Conservation (phyloP, 1,140 invertebrate species). For the Lordiphosa collinella region DNA sequence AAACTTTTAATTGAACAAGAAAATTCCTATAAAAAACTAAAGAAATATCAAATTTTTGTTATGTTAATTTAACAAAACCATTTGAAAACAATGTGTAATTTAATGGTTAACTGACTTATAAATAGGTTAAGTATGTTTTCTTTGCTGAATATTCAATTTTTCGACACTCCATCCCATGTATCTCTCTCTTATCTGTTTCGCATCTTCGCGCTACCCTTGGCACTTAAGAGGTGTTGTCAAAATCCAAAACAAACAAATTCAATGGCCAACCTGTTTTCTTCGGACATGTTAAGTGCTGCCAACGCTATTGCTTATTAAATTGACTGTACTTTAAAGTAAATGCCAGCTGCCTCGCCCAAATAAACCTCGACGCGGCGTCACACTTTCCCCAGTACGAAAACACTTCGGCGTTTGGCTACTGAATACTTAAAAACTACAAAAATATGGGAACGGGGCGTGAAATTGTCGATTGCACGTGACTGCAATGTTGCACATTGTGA, state of each 20-base stretch:
- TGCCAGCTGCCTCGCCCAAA: constrained; percentile 3
- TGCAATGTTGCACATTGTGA: constrained; percentile 2
- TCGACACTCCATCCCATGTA: too few species aligned
- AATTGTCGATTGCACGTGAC: constrained; percentile 9
- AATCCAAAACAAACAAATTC: not conserved
- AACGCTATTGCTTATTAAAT: not conserved
- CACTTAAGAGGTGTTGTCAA: constrained; percentile 1
- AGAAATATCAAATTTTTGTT: too few species aligned
- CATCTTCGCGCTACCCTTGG: constrained; percentile 6
- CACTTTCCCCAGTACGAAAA: constrained; percentile 1
- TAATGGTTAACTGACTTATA: too few species aligned
- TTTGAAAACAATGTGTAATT: too few species aligned
- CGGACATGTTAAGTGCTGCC: constrained; percentile 5
- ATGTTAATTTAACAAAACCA: too few species aligned
- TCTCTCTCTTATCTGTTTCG: too few species aligned
- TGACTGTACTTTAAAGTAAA: not conserved
- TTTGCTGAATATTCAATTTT: too few species aligned
- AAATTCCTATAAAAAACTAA: too few species aligned
- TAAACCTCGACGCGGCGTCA: not conserved
- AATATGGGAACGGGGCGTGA: constrained; percentile 6
- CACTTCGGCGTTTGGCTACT: not conserved
- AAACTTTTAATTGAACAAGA: too few species aligned
- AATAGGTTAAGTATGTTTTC: too few species aligned
- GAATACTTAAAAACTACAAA: constrained; percentile 5
- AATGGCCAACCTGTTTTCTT: not conserved